A percentile compares a stretch with the other conserved stretches of the same genome.
Evolutionary conservation across 2,113 vertebrate genomes (phyloP).

Genomic region (Eleginops maclovinus): DNA sequence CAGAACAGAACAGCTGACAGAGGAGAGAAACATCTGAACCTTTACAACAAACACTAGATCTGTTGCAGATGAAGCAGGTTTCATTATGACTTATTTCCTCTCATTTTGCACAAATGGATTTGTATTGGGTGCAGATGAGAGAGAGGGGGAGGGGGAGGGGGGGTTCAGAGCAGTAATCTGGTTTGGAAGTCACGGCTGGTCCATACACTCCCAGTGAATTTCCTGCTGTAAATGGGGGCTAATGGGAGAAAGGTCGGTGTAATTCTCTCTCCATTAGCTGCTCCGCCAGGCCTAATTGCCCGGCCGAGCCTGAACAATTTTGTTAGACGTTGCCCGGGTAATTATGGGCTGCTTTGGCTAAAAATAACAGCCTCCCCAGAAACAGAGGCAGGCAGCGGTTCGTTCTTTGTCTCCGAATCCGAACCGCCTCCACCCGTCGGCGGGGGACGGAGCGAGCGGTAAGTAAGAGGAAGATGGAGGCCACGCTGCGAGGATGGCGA

Average conservation of each 20-base stretch:
- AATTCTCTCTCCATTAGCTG: conserved; percentile 84
- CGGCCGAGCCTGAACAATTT: conserved; percentile 84
- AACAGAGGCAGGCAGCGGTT: conserved; percentile 45
- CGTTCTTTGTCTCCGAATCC: conserved; percentile 45
- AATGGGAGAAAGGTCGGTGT: conserved; percentile 84
- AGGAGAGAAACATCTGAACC: too few species aligned
- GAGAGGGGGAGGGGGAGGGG: background rate
- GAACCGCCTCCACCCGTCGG: conserved; percentile 25
- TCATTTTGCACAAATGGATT: background rate
- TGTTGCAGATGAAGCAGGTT: background rate
- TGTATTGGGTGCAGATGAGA: conserved; percentile 14
- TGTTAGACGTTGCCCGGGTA: conserved; percentile 80
- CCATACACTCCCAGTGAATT: conserved; percentile 76
- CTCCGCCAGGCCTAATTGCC: conserved; percentile 83
- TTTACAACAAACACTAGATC: too few species aligned
- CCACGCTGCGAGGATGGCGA: conserved; percentile 40
- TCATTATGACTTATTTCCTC: background rate
- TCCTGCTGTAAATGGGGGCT: conserved; percentile 83
- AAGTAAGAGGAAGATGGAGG: conserved; percentile 45
- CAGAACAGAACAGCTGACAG: too few species aligned
- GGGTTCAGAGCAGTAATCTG: conserved; percentile 70
- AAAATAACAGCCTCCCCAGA: conserved; percentile 77
- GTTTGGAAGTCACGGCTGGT: conserved; percentile 78
- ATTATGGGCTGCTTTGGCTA: conserved; percentile 81
- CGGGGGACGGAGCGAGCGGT: conserved; percentile 48